phyloP scores from a whole-genome alignment of 2,888 invertebrate species.

The Endomychus coccineus region DNA sequence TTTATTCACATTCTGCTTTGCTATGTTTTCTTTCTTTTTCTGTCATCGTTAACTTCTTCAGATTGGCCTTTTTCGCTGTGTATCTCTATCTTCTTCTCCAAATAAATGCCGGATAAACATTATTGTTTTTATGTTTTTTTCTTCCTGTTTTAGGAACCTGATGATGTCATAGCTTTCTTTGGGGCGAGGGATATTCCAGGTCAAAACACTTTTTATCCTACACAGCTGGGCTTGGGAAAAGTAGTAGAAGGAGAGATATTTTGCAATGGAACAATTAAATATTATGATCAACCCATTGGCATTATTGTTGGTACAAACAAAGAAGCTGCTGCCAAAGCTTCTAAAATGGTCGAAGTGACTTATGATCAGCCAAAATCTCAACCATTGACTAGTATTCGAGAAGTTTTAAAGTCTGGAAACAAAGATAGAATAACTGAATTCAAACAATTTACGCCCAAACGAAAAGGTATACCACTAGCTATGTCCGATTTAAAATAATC shows the following conservation, averaged over 20 bases:
- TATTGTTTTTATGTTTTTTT: not conserved
- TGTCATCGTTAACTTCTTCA: too few species aligned
- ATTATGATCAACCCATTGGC: slow-evolving; percentile 65
- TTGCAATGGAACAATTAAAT: slow-evolving; percentile 47
- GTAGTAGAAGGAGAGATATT: slow-evolving; percentile 41
- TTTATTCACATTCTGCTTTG: too few species aligned
- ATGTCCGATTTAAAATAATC: too few species aligned
- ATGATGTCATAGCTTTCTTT: slow-evolving; percentile 44
- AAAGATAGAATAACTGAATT: too few species aligned
- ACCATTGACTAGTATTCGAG: slow-evolving; percentile 42
- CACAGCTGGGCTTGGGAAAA: slow-evolving; percentile 17
- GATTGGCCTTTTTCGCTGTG: too few species aligned
- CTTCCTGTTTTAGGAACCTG: not conserved
- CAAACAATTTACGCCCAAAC: too few species aligned
- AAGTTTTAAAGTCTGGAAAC: slow-evolving; percentile 45
- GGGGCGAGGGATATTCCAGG: slow-evolving; percentile 63
- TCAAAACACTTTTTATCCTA: slow-evolving; percentile 49
- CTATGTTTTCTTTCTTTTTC: too few species aligned
- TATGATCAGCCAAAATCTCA: slow-evolving; percentile 44
- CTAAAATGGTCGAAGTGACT: slow-evolving; percentile 48
- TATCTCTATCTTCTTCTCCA: too few species aligned
- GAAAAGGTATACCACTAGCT: too few species aligned
- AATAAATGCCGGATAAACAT: too few species aligned
- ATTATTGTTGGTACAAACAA: slow-evolving; percentile 59
- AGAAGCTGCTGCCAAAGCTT: slow-evolving; percentile 51